phyloP scores from a whole-genome alignment of 2,888 invertebrate species.

The Entomobrya proxima region DNA sequence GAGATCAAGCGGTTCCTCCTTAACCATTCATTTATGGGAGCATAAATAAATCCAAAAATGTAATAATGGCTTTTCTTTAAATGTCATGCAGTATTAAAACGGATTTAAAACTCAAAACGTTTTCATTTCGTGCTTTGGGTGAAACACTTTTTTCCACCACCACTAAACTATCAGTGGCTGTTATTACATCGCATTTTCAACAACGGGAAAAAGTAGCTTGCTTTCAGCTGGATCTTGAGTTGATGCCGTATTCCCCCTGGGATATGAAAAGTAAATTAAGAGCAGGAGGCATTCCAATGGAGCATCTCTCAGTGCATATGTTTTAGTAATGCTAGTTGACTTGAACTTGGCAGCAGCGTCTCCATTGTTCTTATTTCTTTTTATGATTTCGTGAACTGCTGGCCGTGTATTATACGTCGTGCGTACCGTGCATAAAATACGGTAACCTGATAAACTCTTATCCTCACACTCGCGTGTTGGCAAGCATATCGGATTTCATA shows the following conservation, averaged over 20 bases:
- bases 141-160: background rate
- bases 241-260: constrained; percentile 17
- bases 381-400: background rate
- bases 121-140: constrained; percentile 52
- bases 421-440: background rate
- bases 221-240: constrained; percentile 47
- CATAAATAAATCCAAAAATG: constrained; percentile 58
- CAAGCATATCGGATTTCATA: constrained; percentile 67
- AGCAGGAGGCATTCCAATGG: constrained; percentile 23
- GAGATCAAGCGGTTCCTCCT: constrained; percentile 58
- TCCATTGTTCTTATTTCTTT: constrained; percentile 25
- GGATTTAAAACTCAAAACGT: constrained; percentile 59
- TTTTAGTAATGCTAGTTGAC: constrained; percentile 26
- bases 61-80: constrained; percentile 58
- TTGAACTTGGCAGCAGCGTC: background rate
- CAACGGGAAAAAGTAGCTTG: background rate
- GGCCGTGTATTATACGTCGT: background rate
- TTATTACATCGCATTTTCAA: background rate
- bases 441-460: constrained; percentile 64
- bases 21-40: constrained; percentile 56
- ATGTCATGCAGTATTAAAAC: constrained; percentile 62
- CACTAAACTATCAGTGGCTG: background rate
- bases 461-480: constrained; percentile 63
- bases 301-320: background rate
- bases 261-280: constrained; percentile 60